Base-by-base conservation (phyloP, 92 coral and sea anemone species). In the Phenganax marumi region DNA sequence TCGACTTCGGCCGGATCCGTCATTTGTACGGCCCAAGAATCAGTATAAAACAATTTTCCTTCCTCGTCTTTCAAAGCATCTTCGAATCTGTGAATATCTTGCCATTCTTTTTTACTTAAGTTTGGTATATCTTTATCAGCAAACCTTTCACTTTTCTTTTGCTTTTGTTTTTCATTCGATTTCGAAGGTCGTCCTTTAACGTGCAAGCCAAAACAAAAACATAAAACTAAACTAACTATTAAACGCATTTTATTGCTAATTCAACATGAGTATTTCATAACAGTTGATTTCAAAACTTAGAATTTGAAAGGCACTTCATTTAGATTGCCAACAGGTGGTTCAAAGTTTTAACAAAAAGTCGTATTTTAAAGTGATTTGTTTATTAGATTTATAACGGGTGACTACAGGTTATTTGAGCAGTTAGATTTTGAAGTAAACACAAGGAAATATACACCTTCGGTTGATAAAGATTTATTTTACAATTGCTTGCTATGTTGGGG, bases 1-100 rank as follows among this genome's bases (percentile, higher is more conserved):
- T 95, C 97, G 8, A 95, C 69, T 84, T 95, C 98, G 2, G 98
- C 98, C 33, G 92, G 89, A 68, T 95, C 97, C 8, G 84, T 33
- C 19, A 95, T 73, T 85, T 92, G 88, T 16, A 95, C 97, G 0
- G 93, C 98, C 98, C 98, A 95, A 8, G 98, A 95, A 80, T 95
- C 90, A 3, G 98, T 95, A 77, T 84, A 95, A 84, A 87, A 83
- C 19, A 92, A 88, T 69, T 91, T 87, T 17, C 98, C 98, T 70
- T 87, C 89, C 51, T 95, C 98, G 61, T 89, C 93, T 72, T 92
- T 95, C 16, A 95, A 88, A 22, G 98, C 98, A 81, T 95, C 98
- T 82, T 92, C 98, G 70, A 95, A 92, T 86, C 85, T 95, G 79
- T 95, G 98, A 56, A 95, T 82, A 56, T 95, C 87, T 80, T 86